Evolutionary conservation across 2,113 vertebrate genomes (phyloP), one percentile per base, ranked within the genome.

Genomic region (Tenrec ecaudatus): DNA sequence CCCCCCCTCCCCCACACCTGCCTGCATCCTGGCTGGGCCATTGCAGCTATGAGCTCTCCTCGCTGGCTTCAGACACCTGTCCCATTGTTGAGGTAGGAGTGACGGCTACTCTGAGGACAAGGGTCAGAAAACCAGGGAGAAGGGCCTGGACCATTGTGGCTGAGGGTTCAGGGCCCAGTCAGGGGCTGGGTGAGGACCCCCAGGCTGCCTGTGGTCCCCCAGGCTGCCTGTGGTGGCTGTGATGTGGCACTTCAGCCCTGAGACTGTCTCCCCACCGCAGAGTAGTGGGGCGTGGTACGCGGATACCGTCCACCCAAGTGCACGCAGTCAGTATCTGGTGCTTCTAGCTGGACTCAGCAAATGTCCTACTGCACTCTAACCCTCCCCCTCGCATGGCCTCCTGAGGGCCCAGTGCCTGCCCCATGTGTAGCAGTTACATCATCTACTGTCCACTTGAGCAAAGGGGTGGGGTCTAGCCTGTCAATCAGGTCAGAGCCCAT

Each of bases 251-350:
- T 53, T 53, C 9, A 53, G 47, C 47, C 47, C 47, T 53, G 9
- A 10, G 47, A 10, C 47, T 53, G 47, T 53, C 22, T 8, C 60
- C 60, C 22, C 60, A 8, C 22, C 7, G 47, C 47, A 10, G 47
- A 6, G 60, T 62, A 8, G 22, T 23, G 6, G 60, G 16, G 22
- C 19, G 4, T 62, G 16, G 17, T 19, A 11, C 19, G 53, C 40
- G 7, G 40, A 40, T 7, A 7, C 40, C 40, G 40, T 40, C 40
- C 40, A 40, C 40, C 40, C 40, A 40, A 40, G 40, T 40, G 83
- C 17, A 43, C 15, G 7, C 2, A 16, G 25, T 0, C 19, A 40
- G 11, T 1, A 8, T 8, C 6, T 25, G 15, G 9, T 2, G 69
- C 4, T 58, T 58, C 12, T 58, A 58, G 57, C 57, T 19, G 12